Percentiles rank a stretch among this genome's conserved stretches.
phyloP scores from a whole-genome alignment of 2,888 invertebrate genomes.

The Rapana venosa region DNA sequence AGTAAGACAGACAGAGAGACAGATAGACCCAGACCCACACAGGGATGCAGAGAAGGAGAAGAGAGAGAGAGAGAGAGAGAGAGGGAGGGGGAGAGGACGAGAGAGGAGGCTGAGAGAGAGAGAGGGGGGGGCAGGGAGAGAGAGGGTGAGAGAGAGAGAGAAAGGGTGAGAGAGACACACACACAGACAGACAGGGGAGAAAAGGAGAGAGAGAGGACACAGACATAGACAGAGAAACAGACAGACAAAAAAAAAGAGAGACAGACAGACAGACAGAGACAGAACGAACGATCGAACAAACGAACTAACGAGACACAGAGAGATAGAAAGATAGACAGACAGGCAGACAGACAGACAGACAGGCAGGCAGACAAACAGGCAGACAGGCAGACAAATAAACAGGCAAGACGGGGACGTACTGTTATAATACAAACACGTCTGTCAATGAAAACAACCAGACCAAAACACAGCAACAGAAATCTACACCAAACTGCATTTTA shows the following conservation, averaged over 20 bases:
- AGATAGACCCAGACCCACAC: too few relatives aligned
- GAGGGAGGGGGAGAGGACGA: not conserved
- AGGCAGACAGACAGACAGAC: not conserved
- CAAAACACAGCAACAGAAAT: not conserved
- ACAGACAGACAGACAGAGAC: too few relatives aligned
- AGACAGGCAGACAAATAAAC: not conserved
- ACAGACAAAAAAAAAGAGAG: not conserved
- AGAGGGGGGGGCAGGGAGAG: not conserved
- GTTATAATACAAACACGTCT: not conserved
- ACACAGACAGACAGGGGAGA: not conserved
- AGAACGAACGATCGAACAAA: too few relatives aligned
- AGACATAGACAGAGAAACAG: not conserved
- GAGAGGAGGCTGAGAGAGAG: not conserved
- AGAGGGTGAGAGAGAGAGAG: not conserved
- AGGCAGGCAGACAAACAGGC: not conserved
- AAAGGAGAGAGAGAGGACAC: not conserved
- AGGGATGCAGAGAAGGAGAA: not conserved
- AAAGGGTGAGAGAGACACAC: not conserved
- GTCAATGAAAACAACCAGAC: not conserved
- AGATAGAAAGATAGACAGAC: not conserved
- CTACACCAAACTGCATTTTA: too few relatives aligned
- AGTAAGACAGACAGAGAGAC: too few relatives aligned
- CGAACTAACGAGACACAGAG: too few relatives aligned
- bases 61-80: not conserved
- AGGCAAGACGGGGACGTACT: not conserved